These are phyloP conservation scores for Alectura lathami DNA, from an alignment of 2,113 vertebrate species.

Conservation along the genomic window DNA sequence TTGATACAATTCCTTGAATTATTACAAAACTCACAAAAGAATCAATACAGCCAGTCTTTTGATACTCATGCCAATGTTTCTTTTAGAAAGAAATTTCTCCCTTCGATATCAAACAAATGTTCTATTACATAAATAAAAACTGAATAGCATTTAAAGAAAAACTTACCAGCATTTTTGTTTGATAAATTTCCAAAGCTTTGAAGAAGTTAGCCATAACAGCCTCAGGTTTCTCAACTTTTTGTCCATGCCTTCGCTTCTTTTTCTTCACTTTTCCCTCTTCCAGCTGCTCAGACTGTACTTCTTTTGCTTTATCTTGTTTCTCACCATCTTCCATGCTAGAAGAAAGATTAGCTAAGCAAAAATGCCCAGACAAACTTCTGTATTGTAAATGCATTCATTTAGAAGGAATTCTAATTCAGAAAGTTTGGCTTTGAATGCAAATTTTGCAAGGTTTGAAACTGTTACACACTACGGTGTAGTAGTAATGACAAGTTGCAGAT, in stretches of 20 bases:
- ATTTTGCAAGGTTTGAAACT: background rate
- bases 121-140: background rate
- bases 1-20: background rate
- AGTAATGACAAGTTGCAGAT: background rate
- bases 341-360: background rate
- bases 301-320: conserved; percentile 87
- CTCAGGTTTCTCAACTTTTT: conserved; percentile 85
- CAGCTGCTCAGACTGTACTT: conserved; percentile 72
- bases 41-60: background rate
- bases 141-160: background rate
- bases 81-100: background rate
- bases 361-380: background rate
- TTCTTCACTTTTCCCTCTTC: conserved; percentile 78
- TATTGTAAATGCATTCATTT: background rate
- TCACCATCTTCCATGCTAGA: conserved; percentile 90
- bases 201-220: conserved; percentile 94
- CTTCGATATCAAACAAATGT: background rate
- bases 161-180: conserved; percentile 93
- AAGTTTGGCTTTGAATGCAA: background rate
- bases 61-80: background rate
- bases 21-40: background rate
- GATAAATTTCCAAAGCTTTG: conserved; percentile 92
- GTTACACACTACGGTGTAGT: background rate
- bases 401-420: background rate
- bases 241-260: conserved; percentile 84